These are phyloP conservation scores for Tetranychus piercei DNA, from an alignment of 2,888 invertebrate genomes.

Conservation along the genomic window DNA sequence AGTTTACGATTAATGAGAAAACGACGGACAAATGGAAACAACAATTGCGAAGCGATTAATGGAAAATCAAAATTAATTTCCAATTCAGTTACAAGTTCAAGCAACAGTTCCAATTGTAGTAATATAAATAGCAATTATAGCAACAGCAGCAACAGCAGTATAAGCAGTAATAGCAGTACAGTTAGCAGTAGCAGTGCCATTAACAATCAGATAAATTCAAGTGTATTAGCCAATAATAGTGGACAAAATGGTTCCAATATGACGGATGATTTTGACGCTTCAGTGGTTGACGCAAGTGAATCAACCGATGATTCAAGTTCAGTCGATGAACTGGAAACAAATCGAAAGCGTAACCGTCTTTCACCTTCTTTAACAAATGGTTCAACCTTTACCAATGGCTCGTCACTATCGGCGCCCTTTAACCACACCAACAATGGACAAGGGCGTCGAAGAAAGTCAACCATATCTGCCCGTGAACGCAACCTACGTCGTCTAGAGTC, in stretches of 20 bases:
- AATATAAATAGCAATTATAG: not conserved
- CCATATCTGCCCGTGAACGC: slow-evolving; percentile 60
- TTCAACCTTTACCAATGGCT: not conserved
- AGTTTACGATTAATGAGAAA: slow-evolving; percentile 2
- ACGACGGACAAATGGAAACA: not conserved
- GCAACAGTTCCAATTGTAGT: not conserved
- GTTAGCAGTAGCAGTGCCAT: not conserved
- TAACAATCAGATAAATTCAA: not conserved
- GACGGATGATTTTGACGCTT: not conserved
- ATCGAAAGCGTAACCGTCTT: not conserved
- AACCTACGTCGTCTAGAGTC: slow-evolving; percentile 69
- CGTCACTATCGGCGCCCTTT: not conserved
- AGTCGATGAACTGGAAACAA: slow-evolving; percentile 19
- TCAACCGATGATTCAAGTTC: slow-evolving; percentile 24
- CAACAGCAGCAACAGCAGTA: slow-evolving; percentile 12
- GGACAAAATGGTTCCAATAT: not conserved
- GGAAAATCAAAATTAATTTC: not conserved
- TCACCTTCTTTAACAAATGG: not conserved
- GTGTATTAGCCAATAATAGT: not conserved
- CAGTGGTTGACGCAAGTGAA: slow-evolving; percentile 19
- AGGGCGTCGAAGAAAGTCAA: slow-evolving; percentile 28
- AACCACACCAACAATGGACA: not conserved
- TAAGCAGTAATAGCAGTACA: slow-evolving; percentile 1
- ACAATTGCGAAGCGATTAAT: not conserved
- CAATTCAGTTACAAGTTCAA: not conserved